Conservation (phyloP, 2,888 invertebrate species). For the Hartigia nigra region DNA sequence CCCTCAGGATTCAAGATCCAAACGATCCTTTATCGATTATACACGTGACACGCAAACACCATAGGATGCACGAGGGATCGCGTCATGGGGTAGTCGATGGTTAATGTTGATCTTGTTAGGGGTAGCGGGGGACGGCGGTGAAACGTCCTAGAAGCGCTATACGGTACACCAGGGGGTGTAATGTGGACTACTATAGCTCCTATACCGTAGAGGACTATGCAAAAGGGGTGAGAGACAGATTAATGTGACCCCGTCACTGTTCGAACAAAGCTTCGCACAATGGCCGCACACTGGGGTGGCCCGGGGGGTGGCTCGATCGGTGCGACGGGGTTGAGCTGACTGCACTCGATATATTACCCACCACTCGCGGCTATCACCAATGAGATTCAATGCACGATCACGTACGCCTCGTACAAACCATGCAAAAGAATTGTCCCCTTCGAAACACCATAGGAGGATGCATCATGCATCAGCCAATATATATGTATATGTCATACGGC, state of each 20-base stretch:
- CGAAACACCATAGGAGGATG: background rate
- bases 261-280: constrained; percentile 64
- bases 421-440: constrained; percentile 45
- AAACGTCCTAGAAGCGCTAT: background rate
- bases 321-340: constrained; percentile 46
- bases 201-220: constrained; percentile 45
- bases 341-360: constrained; percentile 58
- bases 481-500: background rate
- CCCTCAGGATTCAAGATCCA: background rate
- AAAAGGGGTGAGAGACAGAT: constrained; percentile 60
- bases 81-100: constrained; percentile 8
- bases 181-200: background rate
- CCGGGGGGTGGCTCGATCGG: constrained; percentile 21
- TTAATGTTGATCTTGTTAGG: constrained; percentile 33
- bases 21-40: background rate
- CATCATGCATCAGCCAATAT: background rate
- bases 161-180: background rate
- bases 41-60: background rate
- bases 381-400: constrained; percentile 59
- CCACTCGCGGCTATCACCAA: constrained; percentile 58
- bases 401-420: constrained; percentile 38
- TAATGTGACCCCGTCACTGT: constrained; percentile 63
- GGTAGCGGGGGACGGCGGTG: constrained; percentile 1
- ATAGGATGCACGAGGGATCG: constrained; percentile 13
- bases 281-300: constrained; percentile 51